Conservation (phyloP, 2,113 vertebrate species). For the Pseudopipra pipra region DNA sequence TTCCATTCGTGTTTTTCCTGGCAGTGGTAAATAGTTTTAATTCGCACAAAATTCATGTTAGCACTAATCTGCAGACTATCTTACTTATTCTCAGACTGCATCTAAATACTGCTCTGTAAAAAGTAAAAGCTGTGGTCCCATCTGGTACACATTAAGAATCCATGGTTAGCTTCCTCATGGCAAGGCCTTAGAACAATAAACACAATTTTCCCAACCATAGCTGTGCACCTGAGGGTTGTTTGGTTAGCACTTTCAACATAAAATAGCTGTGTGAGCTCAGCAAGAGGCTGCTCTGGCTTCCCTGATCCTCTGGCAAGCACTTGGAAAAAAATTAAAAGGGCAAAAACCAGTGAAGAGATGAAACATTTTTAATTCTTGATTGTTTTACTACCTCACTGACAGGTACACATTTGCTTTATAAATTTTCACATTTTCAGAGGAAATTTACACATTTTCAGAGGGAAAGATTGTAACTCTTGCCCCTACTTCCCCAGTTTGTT, state of each 20-base stretch:
- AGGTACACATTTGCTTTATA: neutral
- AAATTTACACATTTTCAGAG: neutral
- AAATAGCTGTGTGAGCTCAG: neutral
- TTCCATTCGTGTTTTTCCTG: neutral
- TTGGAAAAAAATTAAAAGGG: neutral
- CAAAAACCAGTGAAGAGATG: neutral
- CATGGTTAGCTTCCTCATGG: slow-evolving; percentile 1
- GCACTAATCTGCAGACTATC: neutral
- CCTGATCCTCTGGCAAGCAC: neutral
- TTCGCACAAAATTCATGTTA: neutral
- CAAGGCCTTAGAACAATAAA: slow-evolving; percentile 16
- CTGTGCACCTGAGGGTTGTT: slow-evolving; percentile 31
- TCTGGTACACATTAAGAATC: slow-evolving; percentile 42
- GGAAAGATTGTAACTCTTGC: neutral
- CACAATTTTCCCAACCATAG: neutral
- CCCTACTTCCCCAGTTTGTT: neutral
- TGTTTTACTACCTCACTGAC: neutral
- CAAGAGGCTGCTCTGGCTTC: neutral
- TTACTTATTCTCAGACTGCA: neutral
- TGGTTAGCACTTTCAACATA: neutral
- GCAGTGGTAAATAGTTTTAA: neutral
- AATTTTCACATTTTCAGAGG: neutral
- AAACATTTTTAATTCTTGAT: neutral
- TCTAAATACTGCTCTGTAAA: neutral
- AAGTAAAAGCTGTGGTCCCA: neutral